These are phyloP conservation scores for Charaxes varanes DNA, from an alignment of 1,140 invertebrate genomes.

Conservation along the genomic window DNA sequence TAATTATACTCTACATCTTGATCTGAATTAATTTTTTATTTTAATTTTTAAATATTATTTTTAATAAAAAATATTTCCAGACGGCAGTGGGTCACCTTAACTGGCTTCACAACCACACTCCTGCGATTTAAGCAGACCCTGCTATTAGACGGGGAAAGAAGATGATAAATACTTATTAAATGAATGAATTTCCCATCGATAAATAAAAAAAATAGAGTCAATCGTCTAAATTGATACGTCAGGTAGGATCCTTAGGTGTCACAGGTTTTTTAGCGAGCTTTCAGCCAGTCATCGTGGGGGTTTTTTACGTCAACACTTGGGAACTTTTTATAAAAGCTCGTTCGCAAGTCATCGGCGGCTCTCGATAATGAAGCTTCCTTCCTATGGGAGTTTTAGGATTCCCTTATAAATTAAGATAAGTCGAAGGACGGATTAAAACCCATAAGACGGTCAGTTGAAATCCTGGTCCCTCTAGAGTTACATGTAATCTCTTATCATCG, in stretches of 20 bases:
- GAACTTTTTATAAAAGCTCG: constrained; percentile 32
- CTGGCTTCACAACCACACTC: too few relatives aligned
- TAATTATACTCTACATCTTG: neutral
- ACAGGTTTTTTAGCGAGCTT: constrained; percentile 31
- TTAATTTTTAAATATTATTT: neutral
- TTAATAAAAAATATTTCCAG: neutral
- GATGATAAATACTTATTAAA: neutral
- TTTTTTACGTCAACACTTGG: constrained; percentile 29
- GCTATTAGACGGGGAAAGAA: neutral
- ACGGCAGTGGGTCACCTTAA: too few relatives aligned
- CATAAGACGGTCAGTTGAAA: too few relatives aligned
- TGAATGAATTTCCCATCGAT: too few relatives aligned
- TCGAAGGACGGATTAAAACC: too few relatives aligned
- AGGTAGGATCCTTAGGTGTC: constrained; percentile 43
- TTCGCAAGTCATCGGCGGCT: constrained; percentile 53
- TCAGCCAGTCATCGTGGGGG: constrained; percentile 33
- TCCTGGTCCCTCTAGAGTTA: too few relatives aligned
- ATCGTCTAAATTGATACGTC: constrained; percentile 47
- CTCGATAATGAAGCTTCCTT: constrained; percentile 41
- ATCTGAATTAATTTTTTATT: neutral
- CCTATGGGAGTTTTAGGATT: constrained; percentile 29
- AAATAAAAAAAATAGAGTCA: constrained; percentile 11
- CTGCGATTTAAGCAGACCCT: too few relatives aligned
- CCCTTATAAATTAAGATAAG: neutral
- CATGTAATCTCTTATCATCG: too few relatives aligned